Conservation (phyloP, 2,797 vertebrate species). For the Anas acuta region DNA sequence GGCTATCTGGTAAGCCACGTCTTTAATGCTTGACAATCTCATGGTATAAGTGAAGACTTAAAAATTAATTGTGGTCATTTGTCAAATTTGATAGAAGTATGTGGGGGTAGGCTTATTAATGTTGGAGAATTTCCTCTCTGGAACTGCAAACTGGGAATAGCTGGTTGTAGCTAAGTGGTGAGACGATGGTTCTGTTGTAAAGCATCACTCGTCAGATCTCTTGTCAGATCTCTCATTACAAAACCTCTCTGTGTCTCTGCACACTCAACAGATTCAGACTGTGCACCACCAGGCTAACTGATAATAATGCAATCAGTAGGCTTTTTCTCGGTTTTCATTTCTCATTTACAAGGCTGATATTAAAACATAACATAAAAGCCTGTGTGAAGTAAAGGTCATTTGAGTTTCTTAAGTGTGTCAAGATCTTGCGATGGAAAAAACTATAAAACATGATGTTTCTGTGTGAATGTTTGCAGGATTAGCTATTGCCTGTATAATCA, state of each 20-base stretch:
- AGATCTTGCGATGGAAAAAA: neutral
- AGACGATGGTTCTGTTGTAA: neutral
- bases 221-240: neutral
- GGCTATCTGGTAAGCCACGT: neutral
- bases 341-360: neutral
- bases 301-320: neutral
- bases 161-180: neutral
- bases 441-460: neutral
- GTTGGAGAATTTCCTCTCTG: neutral
- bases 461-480: neutral
- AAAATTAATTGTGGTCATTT: neutral
- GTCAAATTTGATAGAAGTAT: rapidly evolving
- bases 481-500: neutral
- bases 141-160: neutral
- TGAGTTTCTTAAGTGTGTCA: neutral
- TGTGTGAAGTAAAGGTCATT: neutral
- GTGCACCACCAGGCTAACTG: neutral
- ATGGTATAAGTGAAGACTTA: neutral
- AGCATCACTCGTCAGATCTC: neutral
- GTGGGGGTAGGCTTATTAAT: neutral
- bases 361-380: neutral
- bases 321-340: neutral
- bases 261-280: neutral
- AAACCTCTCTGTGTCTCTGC: neutral
- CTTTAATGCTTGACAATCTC: neutral